Base-by-base conservation (phyloP, 1,140 invertebrate species). In the Neodiprion fabricii region DNA sequence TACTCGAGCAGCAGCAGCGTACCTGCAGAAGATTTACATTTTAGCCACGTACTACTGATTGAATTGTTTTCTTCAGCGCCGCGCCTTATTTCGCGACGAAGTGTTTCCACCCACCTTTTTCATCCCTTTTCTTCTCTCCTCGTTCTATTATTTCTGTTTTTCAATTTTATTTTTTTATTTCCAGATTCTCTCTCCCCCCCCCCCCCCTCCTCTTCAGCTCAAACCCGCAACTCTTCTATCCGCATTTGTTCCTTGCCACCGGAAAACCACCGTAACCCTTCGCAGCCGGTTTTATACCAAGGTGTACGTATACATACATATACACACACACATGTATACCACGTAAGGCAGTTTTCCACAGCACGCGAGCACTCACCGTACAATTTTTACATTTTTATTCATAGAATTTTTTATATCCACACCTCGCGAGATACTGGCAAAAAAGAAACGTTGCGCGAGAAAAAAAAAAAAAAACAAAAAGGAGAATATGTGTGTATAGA, bases 21-120 rank as follows among this genome's bases (percentile, higher is more conserved):
- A 40, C 28, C 5, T 40, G 28, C 28, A 40, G 2, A 40, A 70
- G 71, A 74, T 74, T 74, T 74, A 71, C 74, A 74, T 74, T 74
- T 65, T 21, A 74, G 69, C 50, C 74, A 74, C 74, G 74, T 66
- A 74, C 70, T 28, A 65, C 71, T 74, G 74, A 74, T 74, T 70
- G 74, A 74, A 74, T 74, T 74, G 74, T 74, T 70, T 70, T 70
- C 49, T 50, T 50, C 50, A 71, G 68, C 28, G 67, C 28, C 28
- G 28, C 69, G 12, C 71, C 71, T 17, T 69, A 14, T 69, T 7
- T 23, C 23, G 23, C 17, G 23, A 17, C 3, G 67, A 69, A 69
- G 72, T 40, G 28, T 40, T 73, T 68, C 47, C 11, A 0, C 28
- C 67, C 28, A 12, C 49, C 12, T 14, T 14, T 65, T 17, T 4